These are phyloP conservation scores for Theonella swinhoei DNA, from an alignment of 37 sponge, comb jelly and placozoan species.

Conservation along the genomic window DNA sequence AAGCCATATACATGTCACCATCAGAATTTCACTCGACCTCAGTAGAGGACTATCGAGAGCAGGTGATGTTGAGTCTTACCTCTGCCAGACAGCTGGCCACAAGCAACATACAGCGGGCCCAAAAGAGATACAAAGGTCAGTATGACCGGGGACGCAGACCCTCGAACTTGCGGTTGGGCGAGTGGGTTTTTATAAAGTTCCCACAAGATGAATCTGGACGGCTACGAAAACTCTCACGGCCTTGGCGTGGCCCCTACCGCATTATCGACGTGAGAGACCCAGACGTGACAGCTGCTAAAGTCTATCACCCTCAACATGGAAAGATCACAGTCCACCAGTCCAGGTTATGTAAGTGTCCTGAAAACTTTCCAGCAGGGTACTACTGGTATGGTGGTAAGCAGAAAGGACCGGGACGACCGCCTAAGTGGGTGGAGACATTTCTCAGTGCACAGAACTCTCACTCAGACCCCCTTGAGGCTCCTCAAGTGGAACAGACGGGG, in stretches of 20 bases:
- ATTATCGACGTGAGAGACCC: background rate
- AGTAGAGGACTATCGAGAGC: background rate
- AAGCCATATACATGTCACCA: conserved; percentile 21
- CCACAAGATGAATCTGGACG: conserved; percentile 14
- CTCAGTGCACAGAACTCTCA: no score
- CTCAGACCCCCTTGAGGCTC: no score
- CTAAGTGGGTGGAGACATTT: background rate
- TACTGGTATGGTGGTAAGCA: background rate
- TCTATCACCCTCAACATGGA: background rate
- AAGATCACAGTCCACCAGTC: background rate
- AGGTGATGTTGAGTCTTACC: conserved; percentile 6
- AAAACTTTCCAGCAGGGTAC: background rate
- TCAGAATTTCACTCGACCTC: background rate
- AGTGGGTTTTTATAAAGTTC: conserved; percentile 11
- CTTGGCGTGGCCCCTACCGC: conserved; percentile 18
- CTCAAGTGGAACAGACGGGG: no score
- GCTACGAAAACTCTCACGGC: conserved; percentile 11
- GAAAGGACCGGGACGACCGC: background rate
- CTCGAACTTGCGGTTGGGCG: background rate
- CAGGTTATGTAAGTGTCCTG: background rate
- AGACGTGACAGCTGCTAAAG: background rate
- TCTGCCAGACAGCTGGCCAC: conserved; percentile 15
- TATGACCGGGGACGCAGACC: background rate
- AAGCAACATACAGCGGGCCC: background rate
- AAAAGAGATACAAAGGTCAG: conserved; percentile 1